Evolutionary conservation across 2,797 vertebrate genomes (phyloP), one percentile per base, ranked within the genome.

Genomic region (Delichon dasypus): DNA sequence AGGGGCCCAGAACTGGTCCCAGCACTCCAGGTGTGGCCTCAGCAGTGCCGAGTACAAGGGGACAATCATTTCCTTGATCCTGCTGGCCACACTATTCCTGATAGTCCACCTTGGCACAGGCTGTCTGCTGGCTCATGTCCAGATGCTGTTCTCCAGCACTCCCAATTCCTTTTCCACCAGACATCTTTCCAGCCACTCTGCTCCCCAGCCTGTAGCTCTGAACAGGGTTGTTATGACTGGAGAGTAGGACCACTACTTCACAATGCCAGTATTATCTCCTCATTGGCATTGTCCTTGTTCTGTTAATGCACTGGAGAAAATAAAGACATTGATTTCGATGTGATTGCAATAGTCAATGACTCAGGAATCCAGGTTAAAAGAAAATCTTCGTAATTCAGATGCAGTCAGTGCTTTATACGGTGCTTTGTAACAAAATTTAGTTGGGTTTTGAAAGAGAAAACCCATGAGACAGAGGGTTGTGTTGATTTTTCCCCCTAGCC

Each of bases 61-160:
- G 32, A 51, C 30, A 55, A 55, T 71, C 2, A 2, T 0, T 40
- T 0, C 23, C n/a, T 0, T 53, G 64, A 0, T 40, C n/a, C 54
- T 53, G 27, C 40, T 70, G 48, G 73, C 25, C 55, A 73, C 45
- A 5, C 13, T 8, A 3, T 6, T 51, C 0, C 45, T 73, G 38
- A 18, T 10, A 12, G 53, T 47, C 14, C 29, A 38, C 32, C 27
- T 32, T 36, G 44, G 27, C 36, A 29, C 38, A 21, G 1, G 0
- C 54, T 53, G 32, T 27, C 38, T 45, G 19, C 48, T 60, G 45
- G 29, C 29, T 53, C 53, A 16, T 5, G 15, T 26, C 16, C 61
- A 66, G 67, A n/a, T 38, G 40, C 6, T 61, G 54, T 4, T 3
- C 3, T 26, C 11, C 68, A 66, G 29, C 29, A 47, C 10, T 2